Evolutionary conservation across 2,888 invertebrate genomes (phyloP).

Genomic region (Calameuta filiformis): DNA sequence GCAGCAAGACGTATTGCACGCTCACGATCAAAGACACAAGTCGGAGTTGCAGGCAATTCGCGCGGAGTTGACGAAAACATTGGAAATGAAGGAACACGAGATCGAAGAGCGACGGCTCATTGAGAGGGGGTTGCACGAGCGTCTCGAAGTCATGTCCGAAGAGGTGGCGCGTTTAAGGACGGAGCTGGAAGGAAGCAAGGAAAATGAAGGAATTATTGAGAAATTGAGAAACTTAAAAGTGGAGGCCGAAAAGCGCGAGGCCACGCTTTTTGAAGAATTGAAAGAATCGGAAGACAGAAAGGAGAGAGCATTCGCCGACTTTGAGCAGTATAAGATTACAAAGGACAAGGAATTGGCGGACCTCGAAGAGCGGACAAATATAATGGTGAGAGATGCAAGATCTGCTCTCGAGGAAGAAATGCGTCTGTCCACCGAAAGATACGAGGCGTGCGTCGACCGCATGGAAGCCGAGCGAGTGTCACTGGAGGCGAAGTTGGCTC

Average conservation of each 20-base stretch:
- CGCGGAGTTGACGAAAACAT: constrained; percentile 35
- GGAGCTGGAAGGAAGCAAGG: constrained; percentile 21
- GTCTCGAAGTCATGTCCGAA: constrained; percentile 19
- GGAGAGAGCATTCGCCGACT: constrained; percentile 20
- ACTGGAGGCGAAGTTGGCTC: constrained; percentile 45
- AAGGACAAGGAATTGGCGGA: constrained; percentile 26
- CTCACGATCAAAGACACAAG: constrained; percentile 42
- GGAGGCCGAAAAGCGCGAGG: background rate
- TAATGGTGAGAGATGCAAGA: constrained; percentile 49
- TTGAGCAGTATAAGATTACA: constrained; percentile 24
- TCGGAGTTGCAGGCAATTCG: constrained; percentile 41
- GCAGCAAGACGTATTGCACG: constrained; percentile 46
- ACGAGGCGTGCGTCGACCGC: constrained; percentile 39
- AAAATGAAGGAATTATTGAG: constrained; percentile 3
- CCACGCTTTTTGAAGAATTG: background rate
- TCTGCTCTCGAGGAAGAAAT: constrained; percentile 49
- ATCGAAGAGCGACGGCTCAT: constrained; percentile 7
- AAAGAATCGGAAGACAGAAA: constrained; percentile 22
- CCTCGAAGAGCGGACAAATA: constrained; percentile 33
- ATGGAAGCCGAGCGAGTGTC: constrained; percentile 47
- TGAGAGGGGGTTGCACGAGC: constrained; percentile 8
- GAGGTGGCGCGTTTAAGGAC: constrained; percentile 31
- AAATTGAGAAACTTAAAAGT: constrained; percentile 24
- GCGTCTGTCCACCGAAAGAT: constrained; percentile 46
- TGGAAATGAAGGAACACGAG: constrained; percentile 21